Evolutionary conservation across 2,113 vertebrate genomes (phyloP), one percentile per base, ranked within the genome.

Genomic region (Platysteira castanea): DNA sequence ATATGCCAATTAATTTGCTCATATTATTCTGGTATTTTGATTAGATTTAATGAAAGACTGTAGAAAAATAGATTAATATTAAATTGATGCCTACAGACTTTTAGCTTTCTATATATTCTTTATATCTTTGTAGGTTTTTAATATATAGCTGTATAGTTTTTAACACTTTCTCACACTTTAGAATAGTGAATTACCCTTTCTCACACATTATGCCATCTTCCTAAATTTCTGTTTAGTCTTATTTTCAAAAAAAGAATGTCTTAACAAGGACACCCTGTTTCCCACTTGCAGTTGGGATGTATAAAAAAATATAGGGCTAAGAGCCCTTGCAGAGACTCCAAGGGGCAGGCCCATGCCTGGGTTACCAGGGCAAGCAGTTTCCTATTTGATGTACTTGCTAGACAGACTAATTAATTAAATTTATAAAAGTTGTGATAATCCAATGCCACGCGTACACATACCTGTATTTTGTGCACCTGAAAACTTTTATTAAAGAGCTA

Each of bases 381-480:
- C 14, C 9, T 27, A 27, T 22, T 46, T 14, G 14, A 71, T 22
- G 17, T 20, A 73, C 33, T 33, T 44, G 7, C 7, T 53, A 37
- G 39, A 27, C 3, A 37, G 13, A 21, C 17, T 18, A 71, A 21
- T 31, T 37, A 60, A 52, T 35, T 52, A 20, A 15, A 52, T 31
- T 31, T 26, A 37, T 53, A 37, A 73, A 44, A 63, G 7, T 14
- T 33, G 8, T 13, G 20, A 17, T 26, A 37, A 26, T 31, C 20
- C 0, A 1, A 18, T 44, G 7, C 6, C 3, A 6, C 4, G 10
- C 1, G 1, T 63, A 16, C 11, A 35, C 9, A 26, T 53, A 37
- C 8, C 9, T 1, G 0, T 31, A 53, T 26, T 73, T 44, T 9
- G 7, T 37, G 8, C 47, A 37, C 6, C 17, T 27, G 33, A 63